Conservation (phyloP, 2,113 vertebrate genomes). For the Campylomormyrus tamandua region DNA sequence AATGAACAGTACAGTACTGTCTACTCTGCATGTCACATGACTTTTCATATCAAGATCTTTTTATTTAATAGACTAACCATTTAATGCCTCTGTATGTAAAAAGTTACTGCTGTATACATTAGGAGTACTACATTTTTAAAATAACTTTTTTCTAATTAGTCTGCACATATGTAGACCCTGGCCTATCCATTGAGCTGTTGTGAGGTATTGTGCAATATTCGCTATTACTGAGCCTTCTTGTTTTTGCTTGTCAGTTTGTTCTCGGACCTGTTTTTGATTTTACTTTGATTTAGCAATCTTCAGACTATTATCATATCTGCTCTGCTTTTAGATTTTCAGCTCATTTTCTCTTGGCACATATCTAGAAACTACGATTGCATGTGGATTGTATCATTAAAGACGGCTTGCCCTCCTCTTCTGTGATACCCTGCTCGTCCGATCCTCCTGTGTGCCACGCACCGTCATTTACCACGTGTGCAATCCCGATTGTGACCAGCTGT, state of each 20-base stretch:
- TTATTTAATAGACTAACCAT: not conserved
- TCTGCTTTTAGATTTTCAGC: not conserved
- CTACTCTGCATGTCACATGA: not conserved
- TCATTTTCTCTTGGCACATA: not conserved
- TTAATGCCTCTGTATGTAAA: not conserved
- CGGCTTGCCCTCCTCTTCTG: not conserved
- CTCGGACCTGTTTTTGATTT: not conserved
- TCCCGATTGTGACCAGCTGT: too few relatives aligned
- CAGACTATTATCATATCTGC: not conserved
- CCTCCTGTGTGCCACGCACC: too few relatives aligned
- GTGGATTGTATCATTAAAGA: not conserved
- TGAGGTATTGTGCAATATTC: not conserved
- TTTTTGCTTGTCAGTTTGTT: not conserved
- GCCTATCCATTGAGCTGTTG: not conserved
- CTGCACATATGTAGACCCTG: not conserved
- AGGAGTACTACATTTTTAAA: not conserved
- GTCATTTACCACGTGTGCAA: too few relatives aligned
- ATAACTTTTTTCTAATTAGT: not conserved
- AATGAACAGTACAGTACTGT: not conserved
- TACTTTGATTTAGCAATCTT: not conserved
- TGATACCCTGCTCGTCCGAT: too few relatives aligned
- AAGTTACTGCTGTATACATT: not conserved
- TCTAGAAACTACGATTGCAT: not conserved
- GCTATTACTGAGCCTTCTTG: not conserved
- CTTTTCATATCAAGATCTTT: not conserved